These are phyloP conservation scores for Papilio helenus DNA, from an alignment of 1,140 invertebrate genomes.

Conservation along the genomic window DNA sequence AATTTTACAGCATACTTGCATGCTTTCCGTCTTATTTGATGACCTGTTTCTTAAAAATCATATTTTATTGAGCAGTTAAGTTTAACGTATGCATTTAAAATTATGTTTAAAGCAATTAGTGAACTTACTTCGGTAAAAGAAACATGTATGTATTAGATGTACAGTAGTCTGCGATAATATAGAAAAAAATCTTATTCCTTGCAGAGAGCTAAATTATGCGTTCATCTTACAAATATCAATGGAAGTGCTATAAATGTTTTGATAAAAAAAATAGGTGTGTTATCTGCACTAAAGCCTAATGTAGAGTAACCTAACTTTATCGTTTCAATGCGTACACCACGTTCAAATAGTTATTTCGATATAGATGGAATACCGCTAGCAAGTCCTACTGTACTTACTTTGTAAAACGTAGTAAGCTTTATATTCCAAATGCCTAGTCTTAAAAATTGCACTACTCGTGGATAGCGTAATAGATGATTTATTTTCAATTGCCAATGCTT, in stretches of 20 bases:
- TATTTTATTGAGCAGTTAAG: neutral
- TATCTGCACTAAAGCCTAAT: too few relatives aligned
- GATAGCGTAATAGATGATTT: neutral
- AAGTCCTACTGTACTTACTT: too few relatives aligned
- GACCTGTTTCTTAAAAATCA: neutral
- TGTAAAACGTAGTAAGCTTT: neutral
- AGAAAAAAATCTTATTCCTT: too few relatives aligned
- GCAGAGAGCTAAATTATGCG: too few relatives aligned
- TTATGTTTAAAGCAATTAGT: neutral
- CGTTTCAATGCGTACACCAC: too few relatives aligned
- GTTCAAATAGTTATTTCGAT: too few relatives aligned
- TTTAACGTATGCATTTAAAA: neutral
- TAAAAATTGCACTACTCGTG: neutral
- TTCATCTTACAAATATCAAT: too few relatives aligned
- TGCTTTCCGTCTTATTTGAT: neutral
- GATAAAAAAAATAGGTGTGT: too few relatives aligned
- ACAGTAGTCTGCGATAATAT: neutral
- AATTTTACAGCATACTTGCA: neutral
- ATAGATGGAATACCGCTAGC: too few relatives aligned
- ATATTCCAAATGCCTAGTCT: neutral
- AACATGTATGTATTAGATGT: neutral
- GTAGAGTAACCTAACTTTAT: too few relatives aligned
- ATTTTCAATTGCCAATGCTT: too few relatives aligned
- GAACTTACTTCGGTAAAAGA: neutral
- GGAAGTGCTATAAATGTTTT: too few relatives aligned